A percentile compares a stretch with the other conserved stretches of the same genome.
Evolutionary conservation across 2,113 vertebrate genomes (phyloP).

Genomic region (Micromys minutus): DNA sequence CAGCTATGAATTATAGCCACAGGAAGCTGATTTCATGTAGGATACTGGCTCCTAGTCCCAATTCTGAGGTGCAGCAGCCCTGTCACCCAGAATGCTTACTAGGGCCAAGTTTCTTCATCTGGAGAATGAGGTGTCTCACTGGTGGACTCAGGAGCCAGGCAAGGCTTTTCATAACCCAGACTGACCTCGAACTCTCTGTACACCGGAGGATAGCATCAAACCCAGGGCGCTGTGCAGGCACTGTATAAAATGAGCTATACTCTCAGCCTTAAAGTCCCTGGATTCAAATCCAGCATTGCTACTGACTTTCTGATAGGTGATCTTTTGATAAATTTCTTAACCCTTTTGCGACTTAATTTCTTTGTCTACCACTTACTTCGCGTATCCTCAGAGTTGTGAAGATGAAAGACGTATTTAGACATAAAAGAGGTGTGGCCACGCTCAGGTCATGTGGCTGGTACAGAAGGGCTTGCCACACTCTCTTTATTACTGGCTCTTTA

Average conservation of each 20-base stretch:
- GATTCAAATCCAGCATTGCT: background rate
- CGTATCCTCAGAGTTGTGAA: background rate
- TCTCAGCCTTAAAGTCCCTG: background rate
- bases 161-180: background rate
- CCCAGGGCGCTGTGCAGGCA: background rate
- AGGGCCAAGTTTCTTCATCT: background rate
- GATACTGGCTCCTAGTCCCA: background rate
- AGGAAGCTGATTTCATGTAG: background rate
- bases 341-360: background rate
- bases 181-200: background rate
- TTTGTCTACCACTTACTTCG: background rate
- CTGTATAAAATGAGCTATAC: too few species aligned
- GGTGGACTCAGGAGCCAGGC: background rate
- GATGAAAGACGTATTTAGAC: background rate
- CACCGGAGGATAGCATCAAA: background rate
- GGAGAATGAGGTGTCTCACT: background rate
- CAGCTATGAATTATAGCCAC: background rate
- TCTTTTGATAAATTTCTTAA: background rate
- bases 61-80: background rate
- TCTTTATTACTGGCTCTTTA: background rate
- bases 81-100: background rate
- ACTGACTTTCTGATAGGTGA: background rate
- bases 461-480: background rate
- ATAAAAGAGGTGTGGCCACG: background rate
- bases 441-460: background rate